Evolutionary conservation across 2,888 invertebrate species (phyloP), one percentile per base, ranked within the genome.

Genomic region (Hirtodrosophila confusa): DNA sequence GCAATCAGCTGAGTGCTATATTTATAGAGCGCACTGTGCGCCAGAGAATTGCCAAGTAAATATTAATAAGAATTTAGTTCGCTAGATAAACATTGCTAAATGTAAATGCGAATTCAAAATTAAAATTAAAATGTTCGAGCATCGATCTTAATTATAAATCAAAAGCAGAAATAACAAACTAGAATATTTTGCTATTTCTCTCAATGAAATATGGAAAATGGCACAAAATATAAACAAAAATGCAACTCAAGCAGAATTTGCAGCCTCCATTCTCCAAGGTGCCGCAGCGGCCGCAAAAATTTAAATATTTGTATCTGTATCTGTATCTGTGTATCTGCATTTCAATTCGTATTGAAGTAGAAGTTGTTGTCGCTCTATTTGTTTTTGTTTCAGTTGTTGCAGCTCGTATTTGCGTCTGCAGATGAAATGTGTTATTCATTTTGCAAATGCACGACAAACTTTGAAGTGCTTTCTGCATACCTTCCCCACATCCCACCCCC

Each of bases 361-460:
- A n/a, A 56, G 10, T 29, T 6, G 4, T 24, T 39, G 36, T 44
- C 27, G 27, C 6, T 27, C 27, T 6, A 27, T 27, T 27, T 27
- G 27, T 27, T 27, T 27, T 24, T 39, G 31, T 44, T 5, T 37
- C 39, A 31, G 35, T 31, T 45, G 27, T 33, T 68, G 45, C 31
- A 35, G 47, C 53, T 53, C 17, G 17, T 6, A 37, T 36, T 9
- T 40, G 31, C 6, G 4, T 27, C 31, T 35, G 29, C 27, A 37
- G 40, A 50, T 53, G 51, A 75, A 74, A 61, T 61, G 69, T 50
- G 33, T 47, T 71, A 51, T 75, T 69, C 70, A 70, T 69, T 51
- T 71, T 4, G 35, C 55, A 69, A 55, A 63, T 56, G 64, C 31
- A 44, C 66, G 49, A 55, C 43, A 76, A 63, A 71, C 51, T 64